Percentiles rank a stretch among this genome's conserved stretches.
Conservation (phyloP, 1,140 invertebrate genomes). For the Drosophila aff. region DNA sequence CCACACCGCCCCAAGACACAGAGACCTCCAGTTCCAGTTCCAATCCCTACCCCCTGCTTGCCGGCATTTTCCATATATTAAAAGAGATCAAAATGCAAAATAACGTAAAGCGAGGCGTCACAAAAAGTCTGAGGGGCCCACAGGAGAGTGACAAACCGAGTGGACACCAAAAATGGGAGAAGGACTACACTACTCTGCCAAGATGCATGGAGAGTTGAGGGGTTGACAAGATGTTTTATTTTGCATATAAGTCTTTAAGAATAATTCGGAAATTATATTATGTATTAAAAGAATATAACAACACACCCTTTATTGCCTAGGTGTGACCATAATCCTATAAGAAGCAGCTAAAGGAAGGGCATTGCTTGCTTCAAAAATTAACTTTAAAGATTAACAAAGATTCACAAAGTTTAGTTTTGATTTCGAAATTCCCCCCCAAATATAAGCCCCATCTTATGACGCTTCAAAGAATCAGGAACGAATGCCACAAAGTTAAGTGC, state of each 20-base stretch:
- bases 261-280: neutral
- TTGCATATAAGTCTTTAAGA: neutral
- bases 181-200: neutral
- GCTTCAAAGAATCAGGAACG: neutral
- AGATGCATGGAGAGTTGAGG: neutral
- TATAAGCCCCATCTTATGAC: neutral
- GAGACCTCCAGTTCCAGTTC: neutral
- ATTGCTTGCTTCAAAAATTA: neutral
- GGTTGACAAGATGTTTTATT: neutral
- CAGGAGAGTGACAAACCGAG: constrained; percentile 14
- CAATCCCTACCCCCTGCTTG: neutral
- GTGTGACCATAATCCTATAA: neutral
- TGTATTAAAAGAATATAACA: neutral
- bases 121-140: constrained; percentile 13
- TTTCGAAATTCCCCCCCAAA: neutral
- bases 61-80: constrained; percentile 30
- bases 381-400: neutral
- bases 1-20: neutral
- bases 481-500: neutral
- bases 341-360: neutral
- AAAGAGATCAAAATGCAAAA: constrained; percentile 38
- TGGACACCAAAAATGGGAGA: constrained; percentile 1
- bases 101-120: constrained; percentile 17
- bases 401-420: neutral
- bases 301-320: neutral